Evolutionary conservation across 1,140 invertebrate species (phyloP).

Genomic region (Panagrolaimus sp.): DNA sequence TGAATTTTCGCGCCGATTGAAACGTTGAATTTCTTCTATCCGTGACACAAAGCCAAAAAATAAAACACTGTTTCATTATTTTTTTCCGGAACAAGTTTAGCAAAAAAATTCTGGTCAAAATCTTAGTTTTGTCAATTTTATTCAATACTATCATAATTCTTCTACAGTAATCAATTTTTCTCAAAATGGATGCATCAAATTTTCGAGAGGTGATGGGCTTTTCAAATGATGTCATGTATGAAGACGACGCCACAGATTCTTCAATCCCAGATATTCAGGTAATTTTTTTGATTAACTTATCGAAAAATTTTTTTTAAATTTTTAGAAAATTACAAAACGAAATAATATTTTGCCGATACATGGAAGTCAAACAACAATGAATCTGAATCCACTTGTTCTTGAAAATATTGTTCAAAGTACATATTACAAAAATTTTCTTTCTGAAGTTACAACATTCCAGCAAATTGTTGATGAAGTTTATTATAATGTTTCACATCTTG

Average conservation of each 20-base stretch:
- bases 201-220: conserved; percentile 45
- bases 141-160: too few relatives aligned
- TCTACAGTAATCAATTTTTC: too few relatives aligned
- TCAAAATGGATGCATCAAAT: neutral
- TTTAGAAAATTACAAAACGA: conserved; percentile 55
- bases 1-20: too few relatives aligned
- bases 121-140: too few relatives aligned
- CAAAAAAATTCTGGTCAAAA: too few relatives aligned
- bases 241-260: conserved; percentile 44
- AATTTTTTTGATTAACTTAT: neutral
- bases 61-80: too few relatives aligned
- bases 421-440: conserved; percentile 94
- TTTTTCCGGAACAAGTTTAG: too few relatives aligned
- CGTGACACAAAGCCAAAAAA: too few relatives aligned
- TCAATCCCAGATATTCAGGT: conserved; percentile 51
- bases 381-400: conserved; percentile 90
- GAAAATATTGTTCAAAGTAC: conserved; percentile 97
- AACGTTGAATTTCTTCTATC: too few relatives aligned
- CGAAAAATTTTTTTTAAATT: neutral
- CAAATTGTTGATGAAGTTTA: conserved; percentile 99
- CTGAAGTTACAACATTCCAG: conserved; percentile 96
- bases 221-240: conserved; percentile 47
- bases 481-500: conserved; percentile 91
- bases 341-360: conserved; percentile 62
- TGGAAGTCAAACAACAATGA: conserved; percentile 98